Evolutionary conservation across 2,888 invertebrate species (phyloP).

Genomic region (Mayetiola destructor): DNA sequence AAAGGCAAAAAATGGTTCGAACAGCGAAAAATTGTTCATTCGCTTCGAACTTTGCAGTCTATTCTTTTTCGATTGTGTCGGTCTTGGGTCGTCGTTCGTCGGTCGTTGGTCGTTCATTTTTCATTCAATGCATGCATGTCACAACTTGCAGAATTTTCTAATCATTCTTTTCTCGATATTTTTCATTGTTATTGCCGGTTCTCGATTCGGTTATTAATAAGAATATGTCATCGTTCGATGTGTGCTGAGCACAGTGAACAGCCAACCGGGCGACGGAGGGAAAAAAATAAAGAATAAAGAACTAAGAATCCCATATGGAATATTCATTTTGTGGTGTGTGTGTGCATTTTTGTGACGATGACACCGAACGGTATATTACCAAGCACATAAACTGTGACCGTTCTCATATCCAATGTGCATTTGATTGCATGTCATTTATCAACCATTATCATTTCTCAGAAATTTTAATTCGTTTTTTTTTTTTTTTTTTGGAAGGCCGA

Average conservation of each 20-base stretch:
- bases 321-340: neutral
- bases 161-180: neutral
- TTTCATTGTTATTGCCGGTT: too few species aligned
- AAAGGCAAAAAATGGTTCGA: too few species aligned
- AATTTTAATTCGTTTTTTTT: slow-evolving; percentile 5
- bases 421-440: slow-evolving; percentile 13
- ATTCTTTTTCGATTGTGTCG: neutral
- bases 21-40: too few species aligned
- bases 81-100: too few species aligned
- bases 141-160: slow-evolving; percentile 4
- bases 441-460: neutral
- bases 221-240: too few species aligned
- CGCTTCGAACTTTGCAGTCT: neutral
- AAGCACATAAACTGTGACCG: neutral
- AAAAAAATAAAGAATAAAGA: neutral
- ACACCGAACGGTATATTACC: neutral
- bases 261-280: neutral
- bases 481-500: too few species aligned
- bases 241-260: too few species aligned
- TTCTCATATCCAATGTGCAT: neutral
- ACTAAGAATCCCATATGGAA: neutral
- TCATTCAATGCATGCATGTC: too few species aligned
- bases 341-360: neutral
- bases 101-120: too few species aligned
- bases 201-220: too few species aligned